Base-by-base conservation (phyloP, 2,888 invertebrate genomes). In the Drosophila recens region DNA sequence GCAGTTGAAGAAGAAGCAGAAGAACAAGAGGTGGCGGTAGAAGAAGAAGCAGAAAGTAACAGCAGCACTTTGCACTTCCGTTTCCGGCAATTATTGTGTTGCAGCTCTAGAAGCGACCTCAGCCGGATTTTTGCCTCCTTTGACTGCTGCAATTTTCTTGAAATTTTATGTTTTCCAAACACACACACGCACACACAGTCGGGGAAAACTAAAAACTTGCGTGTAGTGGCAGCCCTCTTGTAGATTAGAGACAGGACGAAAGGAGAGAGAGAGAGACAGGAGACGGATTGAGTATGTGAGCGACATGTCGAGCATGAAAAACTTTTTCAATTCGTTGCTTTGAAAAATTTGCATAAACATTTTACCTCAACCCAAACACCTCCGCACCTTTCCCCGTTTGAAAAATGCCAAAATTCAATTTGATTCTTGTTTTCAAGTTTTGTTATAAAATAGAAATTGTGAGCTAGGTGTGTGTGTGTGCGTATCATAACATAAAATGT, bases 31-130 rank as follows among this genome's bases (percentile, higher is more conserved):
- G n/a, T n/a, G n/a, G n/a, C n/a, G n/a, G n/a, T n/a, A n/a, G n/a
- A n/a, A n/a, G 23, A 17, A 42, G 9, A 38, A 38, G 56, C 33
- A 20, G 52, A 70, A 72, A 79, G 76, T 67, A 77, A 72, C 80
- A 75, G 84, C 84, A 86, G 80, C 87, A 87, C 88, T 85, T 89
- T 79, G 82, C 87, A 85, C 84, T 89, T 85, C 84, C 84, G 84
- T 89, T 89, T 85, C 89, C 84, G 87, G 89, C 84, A 85, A 85
- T 85, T 85, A 85, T 84, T 76, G 62, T 73, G 63, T 61, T 72
- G 62, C 49, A 63, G 72, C 58, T 57, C 67, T 71, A 48, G 48
- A 52, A 42, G 79, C 74, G 62, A 61, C 49, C 79, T 56, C 58
- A 45, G 56, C 71, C 62, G 69, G 42, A 75, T 73, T 85, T 72